These are phyloP conservation scores for Rostratula benghalensis DNA, from an alignment of 2,113 vertebrate genomes.

Conservation along the genomic window DNA sequence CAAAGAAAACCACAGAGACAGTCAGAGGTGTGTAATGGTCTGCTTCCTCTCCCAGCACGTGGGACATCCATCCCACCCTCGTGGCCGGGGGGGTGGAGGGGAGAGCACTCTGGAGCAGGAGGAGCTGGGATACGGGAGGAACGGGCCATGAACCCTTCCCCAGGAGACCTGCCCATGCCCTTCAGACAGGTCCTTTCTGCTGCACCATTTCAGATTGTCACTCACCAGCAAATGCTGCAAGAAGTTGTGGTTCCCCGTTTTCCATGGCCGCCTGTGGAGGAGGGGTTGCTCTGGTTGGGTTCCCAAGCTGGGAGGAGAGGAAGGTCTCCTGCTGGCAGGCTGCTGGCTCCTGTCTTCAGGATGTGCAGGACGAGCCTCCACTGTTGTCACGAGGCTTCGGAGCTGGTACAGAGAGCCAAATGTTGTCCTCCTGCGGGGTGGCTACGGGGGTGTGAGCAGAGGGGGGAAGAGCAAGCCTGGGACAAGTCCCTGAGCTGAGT, in stretches of 20 bases:
- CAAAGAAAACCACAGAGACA: background rate
- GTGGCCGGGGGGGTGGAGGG: background rate
- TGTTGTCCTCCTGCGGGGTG: accelerated
- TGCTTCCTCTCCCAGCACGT: background rate
- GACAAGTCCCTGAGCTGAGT: background rate
- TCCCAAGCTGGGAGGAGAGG: background rate
- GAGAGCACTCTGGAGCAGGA: too few species aligned
- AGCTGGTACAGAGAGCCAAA: background rate
- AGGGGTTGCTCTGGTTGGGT: background rate
- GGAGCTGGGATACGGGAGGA: background rate
- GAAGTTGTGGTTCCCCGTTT: background rate
- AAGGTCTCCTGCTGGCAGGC: accelerated
- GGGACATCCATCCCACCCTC: background rate
- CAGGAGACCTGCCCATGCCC: background rate
- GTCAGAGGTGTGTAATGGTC: background rate
- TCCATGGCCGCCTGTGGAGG: background rate
- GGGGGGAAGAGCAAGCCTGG: background rate
- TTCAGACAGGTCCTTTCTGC: background rate
- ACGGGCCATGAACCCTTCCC: background rate
- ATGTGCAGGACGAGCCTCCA: background rate
- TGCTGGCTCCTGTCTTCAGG: background rate
- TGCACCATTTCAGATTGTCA: background rate
- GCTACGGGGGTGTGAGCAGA: background rate
- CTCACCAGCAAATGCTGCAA: background rate
- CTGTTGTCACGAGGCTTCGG: too few species aligned